A percentile compares a stretch with the other conserved stretches of the same genome.
phyloP scores from a whole-genome alignment of 2,888 invertebrate genomes.

The Synergus umbraculus region DNA sequence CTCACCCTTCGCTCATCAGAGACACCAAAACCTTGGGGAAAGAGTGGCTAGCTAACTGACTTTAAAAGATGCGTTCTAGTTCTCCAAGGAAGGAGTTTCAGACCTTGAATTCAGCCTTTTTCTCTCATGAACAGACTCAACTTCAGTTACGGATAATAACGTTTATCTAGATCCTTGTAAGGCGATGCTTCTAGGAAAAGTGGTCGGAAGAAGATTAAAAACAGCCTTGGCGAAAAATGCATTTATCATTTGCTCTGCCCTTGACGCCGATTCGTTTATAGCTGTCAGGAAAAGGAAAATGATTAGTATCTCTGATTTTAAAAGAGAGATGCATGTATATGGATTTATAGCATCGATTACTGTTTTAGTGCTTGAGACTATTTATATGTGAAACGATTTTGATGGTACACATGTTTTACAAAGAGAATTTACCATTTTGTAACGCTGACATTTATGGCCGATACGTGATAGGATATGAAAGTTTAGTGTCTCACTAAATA shows the following conservation, averaged over 20 bases:
- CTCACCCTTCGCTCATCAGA: conserved; percentile 50
- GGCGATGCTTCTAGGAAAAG: conserved; percentile 1
- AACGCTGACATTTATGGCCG: conserved; percentile 36
- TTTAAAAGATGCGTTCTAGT: conserved; percentile 63
- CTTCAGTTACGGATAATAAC: conserved; percentile 25
- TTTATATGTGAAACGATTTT: neutral
- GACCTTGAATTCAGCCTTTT: conserved; percentile 61
- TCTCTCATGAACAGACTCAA: conserved; percentile 13
- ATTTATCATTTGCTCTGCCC: neutral
- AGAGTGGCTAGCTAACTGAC: conserved; percentile 51
- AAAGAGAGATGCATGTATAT: neutral
- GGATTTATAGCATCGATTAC: neutral
- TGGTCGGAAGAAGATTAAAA: neutral
- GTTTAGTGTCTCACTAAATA: neutral
- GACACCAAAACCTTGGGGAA: conserved; percentile 60
- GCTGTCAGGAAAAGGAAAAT: neutral
- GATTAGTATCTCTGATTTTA: neutral
- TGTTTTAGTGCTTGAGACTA: conserved; percentile 12
- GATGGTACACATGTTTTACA: conserved; percentile 26
- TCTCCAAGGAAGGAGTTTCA: conserved; percentile 60
- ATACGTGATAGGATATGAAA: neutral
- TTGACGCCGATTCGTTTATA: conserved; percentile 8
- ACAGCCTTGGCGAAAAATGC: neutral
- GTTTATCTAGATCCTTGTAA: conserved; percentile 7
- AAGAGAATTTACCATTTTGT: neutral